A percentile compares a stretch with the other conserved stretches of the same genome.
Evolutionary conservation across 2,113 vertebrate species (phyloP).

Genomic region (Corynorhinus townsendii): DNA sequence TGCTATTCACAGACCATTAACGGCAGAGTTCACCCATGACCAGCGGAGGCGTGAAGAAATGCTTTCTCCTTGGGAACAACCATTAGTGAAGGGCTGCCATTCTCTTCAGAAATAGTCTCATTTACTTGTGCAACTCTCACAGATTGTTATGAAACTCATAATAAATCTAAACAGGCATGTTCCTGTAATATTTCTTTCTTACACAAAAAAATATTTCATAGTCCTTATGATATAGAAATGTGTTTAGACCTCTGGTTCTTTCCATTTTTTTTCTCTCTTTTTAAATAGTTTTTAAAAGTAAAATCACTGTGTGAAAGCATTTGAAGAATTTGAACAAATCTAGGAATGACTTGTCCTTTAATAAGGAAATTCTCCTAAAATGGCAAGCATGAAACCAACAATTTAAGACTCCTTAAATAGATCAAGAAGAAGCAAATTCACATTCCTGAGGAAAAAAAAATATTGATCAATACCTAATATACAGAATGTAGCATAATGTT

Average conservation of each 20-base stretch:
- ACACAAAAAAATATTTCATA: background rate
- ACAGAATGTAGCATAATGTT: fast-evolving
- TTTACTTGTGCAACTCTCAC: background rate
- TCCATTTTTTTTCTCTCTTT: background rate
- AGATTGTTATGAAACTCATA: conserved; percentile 29
- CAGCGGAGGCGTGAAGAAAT: conserved; percentile 39
- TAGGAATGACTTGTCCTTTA: background rate
- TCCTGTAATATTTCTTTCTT: background rate
- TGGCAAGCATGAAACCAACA: background rate
- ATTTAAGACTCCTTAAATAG: background rate
- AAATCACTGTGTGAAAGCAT: background rate
- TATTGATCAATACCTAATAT: background rate
- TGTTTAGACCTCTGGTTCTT: background rate
- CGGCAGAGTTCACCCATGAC: conserved; percentile 67
- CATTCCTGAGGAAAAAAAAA: background rate
- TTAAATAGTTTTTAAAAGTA: background rate
- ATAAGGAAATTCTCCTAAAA: background rate
- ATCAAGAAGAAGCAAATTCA: background rate
- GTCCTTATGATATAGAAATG: background rate
- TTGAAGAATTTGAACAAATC: background rate
- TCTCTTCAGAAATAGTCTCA: conserved; percentile 10
- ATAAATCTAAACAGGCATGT: background rate
- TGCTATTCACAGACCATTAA: conserved; percentile 70
- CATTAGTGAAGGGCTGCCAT: conserved; percentile 11
- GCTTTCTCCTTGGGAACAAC: conserved; percentile 46